Base-by-base conservation (phyloP, 2,113 vertebrate species). In the Mus pahari region DNA sequence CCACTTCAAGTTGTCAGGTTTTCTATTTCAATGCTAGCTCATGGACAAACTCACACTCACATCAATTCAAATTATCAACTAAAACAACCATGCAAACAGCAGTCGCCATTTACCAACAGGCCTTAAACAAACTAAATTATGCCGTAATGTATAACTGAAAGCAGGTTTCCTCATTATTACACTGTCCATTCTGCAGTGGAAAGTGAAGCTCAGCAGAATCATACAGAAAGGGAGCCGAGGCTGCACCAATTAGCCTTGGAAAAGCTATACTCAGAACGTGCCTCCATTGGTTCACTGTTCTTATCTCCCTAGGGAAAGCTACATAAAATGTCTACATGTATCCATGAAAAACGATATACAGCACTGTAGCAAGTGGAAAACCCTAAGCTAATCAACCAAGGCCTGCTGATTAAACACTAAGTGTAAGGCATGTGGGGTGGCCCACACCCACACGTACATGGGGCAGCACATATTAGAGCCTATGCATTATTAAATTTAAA, bases 1-100 rank as follows among this genome's bases (percentile, higher is more conserved):
- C 92, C 55, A n/a, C n/a, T n/a, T n/a, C n/a, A n/a, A 77, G 45
- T n/a, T 53, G 26, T 71, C 71, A 90, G 45, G 33, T 45, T 92
- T 58, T 78, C 28, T 93, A 50, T 90, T 93, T 78, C 68, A 77
- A 45, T 24, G 33, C 48, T 62, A 78, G 58, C 50, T 70, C 79
- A 73, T 75, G n/a, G 28, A 70, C 33, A 26, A 90, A 88, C 1
- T 53, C 68, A 60, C 26, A 66, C 20, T 48, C 70, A 48, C 74
- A 86, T 91, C 11, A 58, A 58, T 71, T 81, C 88, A 92, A 94
- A 86, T 74, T 39, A 90, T 50, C 78, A 91, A 55, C 39, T 17
- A 8, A 87, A 86, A 86, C 33, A 60, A 62, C 50, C 31, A 36
- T 64, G n/a, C n/a, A 0, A 75, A 82, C 24, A 19, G 73, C 42